Base-by-base conservation (phyloP, 2,888 invertebrate genomes). In the Drosophila setosimentum region DNA sequence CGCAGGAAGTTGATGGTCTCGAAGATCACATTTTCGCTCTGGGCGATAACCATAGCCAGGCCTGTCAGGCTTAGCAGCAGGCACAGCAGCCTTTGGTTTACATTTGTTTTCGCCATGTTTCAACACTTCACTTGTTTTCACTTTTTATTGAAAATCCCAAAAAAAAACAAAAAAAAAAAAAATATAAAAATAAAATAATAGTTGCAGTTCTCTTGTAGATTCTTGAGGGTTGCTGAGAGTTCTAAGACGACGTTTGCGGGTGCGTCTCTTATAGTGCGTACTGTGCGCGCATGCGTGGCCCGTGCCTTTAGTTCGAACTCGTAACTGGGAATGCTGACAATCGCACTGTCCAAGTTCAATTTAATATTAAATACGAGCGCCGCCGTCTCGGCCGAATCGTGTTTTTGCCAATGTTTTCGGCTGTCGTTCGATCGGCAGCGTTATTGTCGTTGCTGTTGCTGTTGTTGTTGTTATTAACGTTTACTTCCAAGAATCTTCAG, bases 1-100 rank as follows among this genome's bases (percentile, higher is more conserved):
- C 87, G 77, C 67, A 93, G 60, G 60, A 93, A 93, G 37, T 92
- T 91, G 0, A 92, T 67, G 0, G 91, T 80, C 70, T 92, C 91
- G 10, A 90, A 62, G 1, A 93, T 58, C 21, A 92, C 89, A 78
- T 92, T 92, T 37, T 67, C 92, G 55, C 59, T 76, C 69, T 84
- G 84, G 61, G 68, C 76, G 24, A 60, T 16, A 13, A 60, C 68
- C 35, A 65, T 18, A 11, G 42, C 18, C 6, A 57, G 11, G 29
- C 66, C 57, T 11, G 48, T 60, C 21, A 32, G 50, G 3, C 68
- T 51, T 30, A 63, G 35, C 8, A 62, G 32, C 53, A 81, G n/a
- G 4, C 45, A 24, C 24, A 16, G 8, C 24, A 24, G 45, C 45
- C 2, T 24, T 33, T 62, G 68, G 54, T 64, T 68, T 8, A 63